Conservation (phyloP, 2,888 invertebrate species). For the Ectemnius continuus region DNA sequence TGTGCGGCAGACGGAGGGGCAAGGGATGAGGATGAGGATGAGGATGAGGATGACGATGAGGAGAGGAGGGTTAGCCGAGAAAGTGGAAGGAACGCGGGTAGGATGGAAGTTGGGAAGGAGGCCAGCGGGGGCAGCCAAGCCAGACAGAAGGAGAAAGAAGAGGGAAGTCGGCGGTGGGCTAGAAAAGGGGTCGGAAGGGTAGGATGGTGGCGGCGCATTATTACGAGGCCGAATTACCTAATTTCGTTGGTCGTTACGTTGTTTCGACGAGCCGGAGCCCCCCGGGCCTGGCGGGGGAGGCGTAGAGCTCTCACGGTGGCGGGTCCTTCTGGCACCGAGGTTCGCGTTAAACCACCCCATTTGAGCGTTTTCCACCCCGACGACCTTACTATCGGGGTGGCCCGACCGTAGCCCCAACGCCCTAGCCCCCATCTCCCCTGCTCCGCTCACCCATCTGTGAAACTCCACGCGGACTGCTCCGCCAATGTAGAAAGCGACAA, state of each 20-base stretch:
- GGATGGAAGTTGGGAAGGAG: slow-evolving; percentile 23
- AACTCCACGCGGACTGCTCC: slow-evolving; percentile 61
- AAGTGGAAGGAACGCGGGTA: slow-evolving; percentile 32
- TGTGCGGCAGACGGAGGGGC: neutral
- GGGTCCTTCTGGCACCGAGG: slow-evolving; percentile 76
- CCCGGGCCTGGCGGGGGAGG: slow-evolving; percentile 43
- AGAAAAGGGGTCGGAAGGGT: slow-evolving; percentile 25
- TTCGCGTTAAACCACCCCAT: slow-evolving; percentile 78
- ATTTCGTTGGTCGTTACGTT: slow-evolving; percentile 77
- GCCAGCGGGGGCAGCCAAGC: neutral
- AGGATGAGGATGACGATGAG: slow-evolving; percentile 39
- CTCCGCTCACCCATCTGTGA: slow-evolving; percentile 33
- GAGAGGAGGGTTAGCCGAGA: slow-evolving; percentile 29
- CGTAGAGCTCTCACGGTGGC: slow-evolving; percentile 64
- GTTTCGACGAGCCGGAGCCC: slow-evolving; percentile 70
- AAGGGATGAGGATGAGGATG: slow-evolving; percentile 25
- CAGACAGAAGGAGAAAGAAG: slow-evolving; percentile 5
- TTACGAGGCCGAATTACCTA: slow-evolving; percentile 77
- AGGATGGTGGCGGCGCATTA: slow-evolving; percentile 71
- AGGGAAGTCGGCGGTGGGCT: neutral
- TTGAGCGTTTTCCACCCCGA: slow-evolving; percentile 78
- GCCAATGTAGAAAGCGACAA: slow-evolving; percentile 57
- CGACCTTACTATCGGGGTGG: slow-evolving; percentile 72
- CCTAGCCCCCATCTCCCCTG: no score
- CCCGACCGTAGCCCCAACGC: slow-evolving; percentile 44